A percentile compares a stretch with the other conserved stretches of the same genome.
Evolutionary conservation across 1,140 invertebrate genomes (phyloP).

Genomic region (Bombus vancouverensis): DNA sequence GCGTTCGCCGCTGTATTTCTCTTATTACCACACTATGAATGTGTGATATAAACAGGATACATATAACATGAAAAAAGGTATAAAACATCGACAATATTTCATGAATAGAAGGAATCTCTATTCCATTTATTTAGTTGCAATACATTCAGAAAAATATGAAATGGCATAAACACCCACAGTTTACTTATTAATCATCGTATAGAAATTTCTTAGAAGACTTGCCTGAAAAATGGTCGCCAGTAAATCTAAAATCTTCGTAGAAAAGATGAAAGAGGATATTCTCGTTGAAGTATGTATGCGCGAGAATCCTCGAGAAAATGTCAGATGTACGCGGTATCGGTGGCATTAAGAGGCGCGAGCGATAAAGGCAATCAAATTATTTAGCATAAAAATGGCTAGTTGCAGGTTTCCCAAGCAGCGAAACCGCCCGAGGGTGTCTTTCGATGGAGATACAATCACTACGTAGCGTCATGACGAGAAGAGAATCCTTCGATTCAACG

Average conservation of each 20-base stretch:
- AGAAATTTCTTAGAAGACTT: background rate
- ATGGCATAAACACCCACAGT: background rate
- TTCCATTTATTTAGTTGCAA: background rate
- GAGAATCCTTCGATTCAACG: background rate
- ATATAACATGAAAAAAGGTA: background rate
- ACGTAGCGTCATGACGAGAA: background rate
- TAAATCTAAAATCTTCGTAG: background rate
- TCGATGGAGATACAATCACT: constrained; percentile 16
- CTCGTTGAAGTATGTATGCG: background rate
- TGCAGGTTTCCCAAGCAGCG: background rate
- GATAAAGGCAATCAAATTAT: constrained; percentile 32
- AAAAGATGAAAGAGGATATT: background rate
- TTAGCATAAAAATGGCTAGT: constrained; percentile 16
- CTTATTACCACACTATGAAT: too few species aligned
- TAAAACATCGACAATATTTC: background rate
- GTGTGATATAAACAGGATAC: background rate
- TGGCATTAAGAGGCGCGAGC: constrained; percentile 16
- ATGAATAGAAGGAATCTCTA: background rate
- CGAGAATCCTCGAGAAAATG: constrained; percentile 12
- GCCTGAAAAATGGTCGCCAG: too few species aligned
- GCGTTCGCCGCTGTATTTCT: too few species aligned
- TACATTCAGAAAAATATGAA: background rate
- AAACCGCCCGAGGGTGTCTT: background rate
- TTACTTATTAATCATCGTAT: background rate
- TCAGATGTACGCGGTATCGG: background rate